These are phyloP conservation scores for Sebastolobus alascanus DNA, from an alignment of 2,797 vertebrate genomes.

Conservation along the genomic window DNA sequence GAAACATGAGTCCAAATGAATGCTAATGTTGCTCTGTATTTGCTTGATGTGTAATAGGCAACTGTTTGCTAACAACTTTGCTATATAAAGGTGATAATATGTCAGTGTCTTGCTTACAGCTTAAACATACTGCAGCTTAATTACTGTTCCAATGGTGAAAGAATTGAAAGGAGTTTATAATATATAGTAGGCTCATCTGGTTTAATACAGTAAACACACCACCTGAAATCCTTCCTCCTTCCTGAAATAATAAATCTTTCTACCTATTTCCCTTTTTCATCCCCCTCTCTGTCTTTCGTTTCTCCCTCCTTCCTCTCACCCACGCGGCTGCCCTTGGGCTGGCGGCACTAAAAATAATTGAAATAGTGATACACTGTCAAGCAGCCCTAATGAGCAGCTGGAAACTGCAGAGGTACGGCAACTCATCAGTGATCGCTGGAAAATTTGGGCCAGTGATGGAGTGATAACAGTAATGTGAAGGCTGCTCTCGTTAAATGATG, in stretches of 20 bases:
- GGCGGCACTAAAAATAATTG: conserved; percentile 70
- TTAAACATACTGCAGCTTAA: background rate
- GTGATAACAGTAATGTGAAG: conserved; percentile 29
- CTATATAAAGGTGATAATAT: background rate
- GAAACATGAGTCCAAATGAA: background rate
- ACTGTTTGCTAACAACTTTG: background rate
- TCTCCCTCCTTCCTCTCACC: conserved; percentile 34
- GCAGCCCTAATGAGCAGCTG: conserved; percentile 72
- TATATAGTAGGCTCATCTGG: background rate
- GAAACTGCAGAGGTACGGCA: conserved; percentile 48
- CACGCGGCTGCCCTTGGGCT: conserved; percentile 56
- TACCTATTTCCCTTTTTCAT: conserved; percentile 15
- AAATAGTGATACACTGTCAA: conserved; percentile 71
- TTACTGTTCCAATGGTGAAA: background rate
- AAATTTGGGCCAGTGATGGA: conserved; percentile 45
- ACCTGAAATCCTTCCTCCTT: background rate
- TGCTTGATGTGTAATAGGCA: background rate
- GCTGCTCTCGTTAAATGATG: conserved; percentile 22
- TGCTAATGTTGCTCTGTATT: background rate
- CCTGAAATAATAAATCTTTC: conserved; percentile 41
- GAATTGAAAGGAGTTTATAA: background rate
- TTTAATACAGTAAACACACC: background rate
- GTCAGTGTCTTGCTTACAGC: background rate
- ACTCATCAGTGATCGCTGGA: conserved; percentile 48
- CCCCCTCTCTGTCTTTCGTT: conserved; percentile 7